These are phyloP conservation scores for Brachionichthys hirsutus DNA, from an alignment of 2,113 vertebrate genomes.

Conservation along the genomic window DNA sequence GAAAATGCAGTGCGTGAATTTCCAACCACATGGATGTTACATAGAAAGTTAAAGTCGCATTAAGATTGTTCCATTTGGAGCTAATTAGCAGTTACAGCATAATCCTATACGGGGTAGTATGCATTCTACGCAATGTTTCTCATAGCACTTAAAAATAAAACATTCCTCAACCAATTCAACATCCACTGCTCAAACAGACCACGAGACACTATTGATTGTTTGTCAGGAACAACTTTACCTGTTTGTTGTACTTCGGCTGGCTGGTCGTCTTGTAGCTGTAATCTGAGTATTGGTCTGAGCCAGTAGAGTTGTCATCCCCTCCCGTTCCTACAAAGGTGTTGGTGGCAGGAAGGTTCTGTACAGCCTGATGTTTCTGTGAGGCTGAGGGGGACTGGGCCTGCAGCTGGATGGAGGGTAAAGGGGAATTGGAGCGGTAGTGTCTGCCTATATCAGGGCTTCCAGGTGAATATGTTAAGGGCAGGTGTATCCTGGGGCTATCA, in stretches of 20 bases:
- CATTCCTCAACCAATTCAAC: constrained; percentile 3
- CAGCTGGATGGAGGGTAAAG: constrained; percentile 96
- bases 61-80: too few relatives aligned
- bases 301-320: constrained; percentile 96
- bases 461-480: constrained; percentile 95
- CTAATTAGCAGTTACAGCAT: too few relatives aligned
- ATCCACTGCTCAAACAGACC: constrained; percentile 37
- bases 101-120: too few relatives aligned
- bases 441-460: constrained; percentile 95
- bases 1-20: too few relatives aligned
- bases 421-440: constrained; percentile 98
- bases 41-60: too few relatives aligned
- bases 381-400: constrained; percentile 97
- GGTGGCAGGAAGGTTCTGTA: constrained; percentile 96
- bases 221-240: constrained; percentile 87
- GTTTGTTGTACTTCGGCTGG: constrained; percentile 97
- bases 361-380: constrained; percentile 98
- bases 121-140: not conserved
- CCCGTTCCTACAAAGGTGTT: constrained; percentile 98
- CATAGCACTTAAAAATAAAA: not conserved
- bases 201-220: too few relatives aligned
- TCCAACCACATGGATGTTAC: too few relatives aligned
- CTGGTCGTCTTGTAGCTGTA: constrained; percentile 99
- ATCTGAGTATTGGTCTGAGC: constrained; percentile 98
- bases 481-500: constrained; percentile 95